A percentile compares a stretch with the other conserved stretches of the same genome.
Evolutionary conservation across 2,797 vertebrate species (phyloP).

Genomic region (Peromyscus eremicus): DNA sequence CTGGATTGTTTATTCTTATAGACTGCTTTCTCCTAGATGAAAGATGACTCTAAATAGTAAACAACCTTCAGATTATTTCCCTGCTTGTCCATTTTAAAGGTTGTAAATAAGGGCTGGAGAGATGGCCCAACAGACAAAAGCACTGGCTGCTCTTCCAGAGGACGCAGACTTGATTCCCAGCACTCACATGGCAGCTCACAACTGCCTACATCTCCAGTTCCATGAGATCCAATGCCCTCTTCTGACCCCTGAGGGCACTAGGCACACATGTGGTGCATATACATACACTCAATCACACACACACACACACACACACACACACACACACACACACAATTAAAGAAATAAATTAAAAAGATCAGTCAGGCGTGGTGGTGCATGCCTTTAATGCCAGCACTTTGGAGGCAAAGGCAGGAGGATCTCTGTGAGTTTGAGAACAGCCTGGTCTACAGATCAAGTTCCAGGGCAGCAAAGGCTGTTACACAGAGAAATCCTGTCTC

Average conservation of each 20-base stretch:
- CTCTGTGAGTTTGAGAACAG: not conserved
- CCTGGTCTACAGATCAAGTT: not conserved
- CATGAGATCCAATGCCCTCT: not conserved
- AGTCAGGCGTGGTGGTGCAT: too few relatives aligned
- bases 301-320: not conserved
- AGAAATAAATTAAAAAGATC: not conserved
- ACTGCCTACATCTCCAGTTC: not conserved
- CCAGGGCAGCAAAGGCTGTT: not conserved
- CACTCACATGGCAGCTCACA: not conserved
- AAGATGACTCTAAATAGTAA: not conserved
- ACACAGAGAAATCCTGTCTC: too few relatives aligned
- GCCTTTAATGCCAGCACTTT: not conserved
- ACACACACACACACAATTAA: not conserved
- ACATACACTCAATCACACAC: not conserved
- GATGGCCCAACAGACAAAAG: not conserved
- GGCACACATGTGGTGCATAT: not conserved
- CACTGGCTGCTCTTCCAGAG: not conserved
- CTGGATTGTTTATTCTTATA: slow-evolving; percentile 16
- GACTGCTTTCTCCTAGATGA: slow-evolving; percentile 38
- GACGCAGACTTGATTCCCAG: not conserved
- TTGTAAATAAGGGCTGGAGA: not conserved
- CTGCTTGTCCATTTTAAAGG: not conserved
- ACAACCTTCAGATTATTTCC: slow-evolving; percentile 15
- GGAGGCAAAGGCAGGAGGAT: not conserved
- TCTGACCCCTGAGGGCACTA: not conserved